Evolutionary conservation across 30 jellyfish, hydroid and myxozoan species (phyloP).

Genomic region (Aurelia aurita): DNA sequence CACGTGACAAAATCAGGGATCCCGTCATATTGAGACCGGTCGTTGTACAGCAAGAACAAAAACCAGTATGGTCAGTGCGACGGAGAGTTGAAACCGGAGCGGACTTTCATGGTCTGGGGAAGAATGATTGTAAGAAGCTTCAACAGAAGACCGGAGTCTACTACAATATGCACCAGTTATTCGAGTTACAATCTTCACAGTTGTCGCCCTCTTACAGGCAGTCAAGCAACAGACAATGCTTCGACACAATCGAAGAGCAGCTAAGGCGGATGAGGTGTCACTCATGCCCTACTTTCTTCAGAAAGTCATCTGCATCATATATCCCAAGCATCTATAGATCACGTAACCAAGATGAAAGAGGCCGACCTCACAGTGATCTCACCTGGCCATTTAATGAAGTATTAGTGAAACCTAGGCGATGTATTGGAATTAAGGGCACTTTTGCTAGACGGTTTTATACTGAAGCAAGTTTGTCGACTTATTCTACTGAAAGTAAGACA

Average conservation of each 20-base stretch:
- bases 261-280: not conserved
- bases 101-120: slow-evolving; percentile 7
- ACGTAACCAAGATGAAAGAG: slow-evolving; percentile 6
- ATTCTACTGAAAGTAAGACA: slow-evolving; percentile 14
- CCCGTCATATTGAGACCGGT: not conserved
- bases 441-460: slow-evolving; percentile 1
- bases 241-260: slow-evolving; percentile 33
- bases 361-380: slow-evolving; percentile 24
- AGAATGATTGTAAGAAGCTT: not conserved
- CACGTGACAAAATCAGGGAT: not conserved
- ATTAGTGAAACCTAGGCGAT: not conserved
- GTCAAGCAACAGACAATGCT: slow-evolving; percentile 14
- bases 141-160: slow-evolving; percentile 25
- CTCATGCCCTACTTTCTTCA: not conserved
- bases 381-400: slow-evolving; percentile 4
- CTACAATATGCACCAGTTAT: slow-evolving; percentile 29
- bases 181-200: slow-evolving; percentile 8
- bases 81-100: slow-evolving; percentile 1
- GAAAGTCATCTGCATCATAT: slow-evolving; percentile 11
- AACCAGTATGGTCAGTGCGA: slow-evolving; percentile 9
- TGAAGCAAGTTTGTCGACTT: slow-evolving; percentile 1
- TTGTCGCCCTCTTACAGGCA: slow-evolving; percentile 4
- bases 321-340: slow-evolving; percentile 14
- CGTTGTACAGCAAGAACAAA: not conserved
- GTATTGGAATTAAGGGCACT: not conserved